Percentiles rank a stretch among this genome's conserved stretches.
Evolutionary conservation across 2,888 invertebrate species (phyloP).

Genomic region (Eupithecia dodoneata): DNA sequence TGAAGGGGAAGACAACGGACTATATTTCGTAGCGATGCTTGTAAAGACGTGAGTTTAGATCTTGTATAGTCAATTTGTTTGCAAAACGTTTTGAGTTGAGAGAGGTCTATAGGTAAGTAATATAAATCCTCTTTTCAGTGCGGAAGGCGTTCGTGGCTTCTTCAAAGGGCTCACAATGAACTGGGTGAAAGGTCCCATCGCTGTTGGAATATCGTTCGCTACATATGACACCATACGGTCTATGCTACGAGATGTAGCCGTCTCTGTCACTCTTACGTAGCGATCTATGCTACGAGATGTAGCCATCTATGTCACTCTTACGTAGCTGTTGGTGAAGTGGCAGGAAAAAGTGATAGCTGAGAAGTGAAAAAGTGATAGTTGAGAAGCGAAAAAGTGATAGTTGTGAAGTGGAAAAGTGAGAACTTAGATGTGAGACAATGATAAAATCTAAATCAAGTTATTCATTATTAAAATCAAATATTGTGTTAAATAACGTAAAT

Average conservation of each 20-base stretch:
- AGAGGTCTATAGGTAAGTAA: background rate
- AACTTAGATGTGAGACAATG: background rate
- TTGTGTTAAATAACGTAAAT: background rate
- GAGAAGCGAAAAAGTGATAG: background rate
- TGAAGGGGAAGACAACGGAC: too few relatives aligned
- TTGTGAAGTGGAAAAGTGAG: conserved; percentile 2
- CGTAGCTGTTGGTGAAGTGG: conserved; percentile 40
- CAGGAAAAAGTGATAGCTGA: background rate
- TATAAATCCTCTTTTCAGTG: conserved; percentile 77
- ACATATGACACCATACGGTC: conserved; percentile 93
- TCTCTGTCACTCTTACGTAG: conserved; percentile 54
- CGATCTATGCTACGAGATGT: conserved; percentile 56
- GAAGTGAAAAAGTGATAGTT: conserved; percentile 2
- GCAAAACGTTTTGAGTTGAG: too few relatives aligned
- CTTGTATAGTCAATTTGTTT: too few relatives aligned
- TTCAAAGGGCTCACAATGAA: conserved; percentile 99
- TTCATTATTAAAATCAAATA: background rate
- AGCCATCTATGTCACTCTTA: conserved; percentile 53
- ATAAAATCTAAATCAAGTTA: background rate
- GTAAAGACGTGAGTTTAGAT: too few relatives aligned
- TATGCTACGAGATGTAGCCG: conserved; percentile 76
- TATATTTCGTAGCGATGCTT: too few relatives aligned
- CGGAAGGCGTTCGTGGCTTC: conserved; percentile 95
- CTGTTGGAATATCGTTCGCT: conserved; percentile 97
- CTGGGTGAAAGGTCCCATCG: conserved; percentile 97